Conservation (phyloP, 2,797 vertebrate species). For the Sebastes kiyomatsui region DNA sequence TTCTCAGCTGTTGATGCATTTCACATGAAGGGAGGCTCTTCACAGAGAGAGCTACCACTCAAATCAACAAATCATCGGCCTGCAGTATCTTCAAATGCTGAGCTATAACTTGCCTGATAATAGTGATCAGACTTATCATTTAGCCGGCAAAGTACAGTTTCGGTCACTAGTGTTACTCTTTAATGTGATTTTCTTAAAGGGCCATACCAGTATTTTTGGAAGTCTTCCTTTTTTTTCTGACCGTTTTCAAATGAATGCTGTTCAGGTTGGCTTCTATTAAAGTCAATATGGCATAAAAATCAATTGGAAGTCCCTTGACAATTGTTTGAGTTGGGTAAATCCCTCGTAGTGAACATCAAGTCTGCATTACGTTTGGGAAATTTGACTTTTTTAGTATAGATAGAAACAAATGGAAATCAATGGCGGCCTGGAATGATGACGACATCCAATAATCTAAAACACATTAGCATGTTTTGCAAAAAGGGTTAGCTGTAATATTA, state of each 20-base stretch:
- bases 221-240: not conserved
- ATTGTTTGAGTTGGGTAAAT: not conserved
- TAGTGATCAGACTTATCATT: conserved; percentile 8
- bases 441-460: not conserved
- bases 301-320: not conserved
- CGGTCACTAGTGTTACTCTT: not conserved
- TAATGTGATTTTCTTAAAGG: not conserved
- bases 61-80: conserved; percentile 66
- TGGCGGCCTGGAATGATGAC: not conserved
- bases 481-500: not conserved
- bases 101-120: conserved; percentile 22
- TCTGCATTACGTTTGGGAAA: not conserved
- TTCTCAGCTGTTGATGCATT: conserved; percentile 49
- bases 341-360: not conserved
- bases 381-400: not conserved
- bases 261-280: not conserved
- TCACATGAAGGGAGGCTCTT: conserved; percentile 51
- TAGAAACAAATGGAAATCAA: not conserved
- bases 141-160: not conserved
- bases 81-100: conserved; percentile 17
- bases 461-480: not conserved
- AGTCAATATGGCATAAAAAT: not conserved
- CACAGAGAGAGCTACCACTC: conserved; percentile 33
- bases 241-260: not conserved
- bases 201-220: not conserved